A percentile compares a stretch with the other conserved stretches of the same genome.
Evolutionary conservation across 2,888 invertebrate genomes (phyloP).

Genomic region (Polyommatus iphigenia): DNA sequence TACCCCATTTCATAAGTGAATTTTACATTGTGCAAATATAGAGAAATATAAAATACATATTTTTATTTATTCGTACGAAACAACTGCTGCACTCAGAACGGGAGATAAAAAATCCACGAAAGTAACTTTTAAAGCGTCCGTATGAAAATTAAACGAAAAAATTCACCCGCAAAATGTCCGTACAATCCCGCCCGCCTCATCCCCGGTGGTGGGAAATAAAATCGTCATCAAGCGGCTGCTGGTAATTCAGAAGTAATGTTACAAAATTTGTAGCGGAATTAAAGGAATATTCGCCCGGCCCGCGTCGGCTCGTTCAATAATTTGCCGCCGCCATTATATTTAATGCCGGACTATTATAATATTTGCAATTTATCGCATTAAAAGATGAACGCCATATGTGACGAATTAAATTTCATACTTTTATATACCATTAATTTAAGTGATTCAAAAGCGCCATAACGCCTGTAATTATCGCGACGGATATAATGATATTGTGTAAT

Average conservation of each 20-base stretch:
- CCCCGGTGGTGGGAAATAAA: constrained; percentile 71
- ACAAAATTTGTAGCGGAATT: constrained; percentile 61
- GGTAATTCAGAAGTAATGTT: constrained; percentile 76
- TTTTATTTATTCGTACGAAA: constrained; percentile 7
- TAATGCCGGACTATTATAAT: constrained; percentile 11
- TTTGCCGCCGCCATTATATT: constrained; percentile 15
- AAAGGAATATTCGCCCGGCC: constrained; percentile 8
- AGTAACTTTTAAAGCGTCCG: constrained; percentile 50
- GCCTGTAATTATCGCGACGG: background rate
- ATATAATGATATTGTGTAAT: background rate
- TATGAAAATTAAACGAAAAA: constrained; percentile 25
- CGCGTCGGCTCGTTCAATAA: constrained; percentile 7
- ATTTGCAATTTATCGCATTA: constrained; percentile 22
- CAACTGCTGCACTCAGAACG: constrained; percentile 4
- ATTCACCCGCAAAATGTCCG: constrained; percentile 40
- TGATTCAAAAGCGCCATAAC: background rate
- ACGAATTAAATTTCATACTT: constrained; percentile 7
- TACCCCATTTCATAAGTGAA: too few species aligned
- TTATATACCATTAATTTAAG: constrained; percentile 13
- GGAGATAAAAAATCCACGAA: constrained; percentile 33
- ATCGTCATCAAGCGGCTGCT: constrained; percentile 70
- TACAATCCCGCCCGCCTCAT: constrained; percentile 68
- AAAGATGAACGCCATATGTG: constrained; percentile 12
- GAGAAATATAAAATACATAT: background rate
- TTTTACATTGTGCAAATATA: background rate